phyloP scores from a whole-genome alignment of 1,140 invertebrate genomes.

The Pentalonia nigronervosa region DNA sequence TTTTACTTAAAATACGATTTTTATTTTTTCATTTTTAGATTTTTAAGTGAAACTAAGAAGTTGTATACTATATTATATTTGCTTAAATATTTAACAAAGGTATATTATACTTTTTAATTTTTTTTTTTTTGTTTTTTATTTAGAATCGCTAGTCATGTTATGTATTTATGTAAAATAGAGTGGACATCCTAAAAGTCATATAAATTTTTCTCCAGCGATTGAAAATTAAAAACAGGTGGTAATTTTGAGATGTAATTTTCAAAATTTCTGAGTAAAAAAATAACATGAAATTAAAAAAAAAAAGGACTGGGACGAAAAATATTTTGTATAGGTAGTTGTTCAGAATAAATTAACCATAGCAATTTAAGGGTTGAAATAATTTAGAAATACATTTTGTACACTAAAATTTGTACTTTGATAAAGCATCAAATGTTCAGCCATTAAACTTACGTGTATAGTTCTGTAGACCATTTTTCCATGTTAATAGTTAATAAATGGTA shows the following conservation, averaged over 20 bases:
- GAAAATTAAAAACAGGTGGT: neutral
- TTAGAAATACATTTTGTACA: neutral
- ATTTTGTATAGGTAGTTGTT: neutral
- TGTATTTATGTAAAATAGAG: neutral
- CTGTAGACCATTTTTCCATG: neutral
- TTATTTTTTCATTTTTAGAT: neutral
- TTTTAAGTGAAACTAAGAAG: neutral
- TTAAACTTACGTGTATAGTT: neutral
- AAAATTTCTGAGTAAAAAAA: neutral
- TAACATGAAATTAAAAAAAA: neutral
- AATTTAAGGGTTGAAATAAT: neutral
- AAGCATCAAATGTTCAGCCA: neutral
- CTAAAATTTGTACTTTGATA: neutral
- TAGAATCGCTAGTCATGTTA: neutral
- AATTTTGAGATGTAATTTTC: neutral
- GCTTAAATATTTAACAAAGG: neutral
- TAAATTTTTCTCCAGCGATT: neutral
- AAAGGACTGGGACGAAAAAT: neutral
- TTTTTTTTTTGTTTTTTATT: neutral
- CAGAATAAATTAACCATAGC: neutral
- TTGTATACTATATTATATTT: neutral
- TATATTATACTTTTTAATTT: neutral
- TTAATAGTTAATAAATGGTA: constrained; percentile 11
- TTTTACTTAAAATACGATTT: too few species aligned
- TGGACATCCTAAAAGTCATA: neutral